Conservation (phyloP, 2,888 invertebrate species). For the Alsophila aescularia region DNA sequence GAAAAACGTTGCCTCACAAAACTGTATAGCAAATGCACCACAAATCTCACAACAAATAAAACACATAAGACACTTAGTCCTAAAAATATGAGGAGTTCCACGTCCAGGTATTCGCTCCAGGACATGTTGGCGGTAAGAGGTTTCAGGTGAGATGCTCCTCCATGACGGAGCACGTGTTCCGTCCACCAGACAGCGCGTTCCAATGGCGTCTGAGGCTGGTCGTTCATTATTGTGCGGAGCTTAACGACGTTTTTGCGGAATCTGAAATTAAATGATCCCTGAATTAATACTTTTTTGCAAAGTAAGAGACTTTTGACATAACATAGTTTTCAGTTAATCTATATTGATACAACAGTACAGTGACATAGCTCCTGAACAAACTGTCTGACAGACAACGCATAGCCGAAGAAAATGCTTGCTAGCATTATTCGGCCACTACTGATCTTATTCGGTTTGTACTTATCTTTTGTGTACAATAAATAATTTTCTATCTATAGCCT, state of each 20-base stretch:
- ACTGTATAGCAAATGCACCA: neutral
- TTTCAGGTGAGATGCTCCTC: conserved; percentile 65
- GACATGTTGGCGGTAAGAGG: conserved; percentile 56
- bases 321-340: no score
- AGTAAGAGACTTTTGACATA: no score
- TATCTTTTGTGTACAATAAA: no score
- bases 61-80: neutral
- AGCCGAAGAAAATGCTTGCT: no score
- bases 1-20: neutral
- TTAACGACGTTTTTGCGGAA: conserved; percentile 3
- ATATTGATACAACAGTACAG: no score
- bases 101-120: conserved; percentile 45
- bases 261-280: neutral
- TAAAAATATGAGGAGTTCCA: neutral
- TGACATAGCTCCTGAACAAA: neutral
- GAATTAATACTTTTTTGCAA: no score
- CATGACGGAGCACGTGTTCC: conserved; percentile 72
- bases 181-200: conserved; percentile 76
- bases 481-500: no score
- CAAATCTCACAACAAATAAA: neutral
- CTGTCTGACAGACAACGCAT: neutral
- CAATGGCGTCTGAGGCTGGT: conserved; percentile 59
- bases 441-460: no score
- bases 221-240: conserved; percentile 14
- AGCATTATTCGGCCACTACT: neutral